Percentiles rank a stretch among this genome's conserved stretches.
Conservation (phyloP, 2,113 vertebrate genomes). For the Otus sunia region DNA sequence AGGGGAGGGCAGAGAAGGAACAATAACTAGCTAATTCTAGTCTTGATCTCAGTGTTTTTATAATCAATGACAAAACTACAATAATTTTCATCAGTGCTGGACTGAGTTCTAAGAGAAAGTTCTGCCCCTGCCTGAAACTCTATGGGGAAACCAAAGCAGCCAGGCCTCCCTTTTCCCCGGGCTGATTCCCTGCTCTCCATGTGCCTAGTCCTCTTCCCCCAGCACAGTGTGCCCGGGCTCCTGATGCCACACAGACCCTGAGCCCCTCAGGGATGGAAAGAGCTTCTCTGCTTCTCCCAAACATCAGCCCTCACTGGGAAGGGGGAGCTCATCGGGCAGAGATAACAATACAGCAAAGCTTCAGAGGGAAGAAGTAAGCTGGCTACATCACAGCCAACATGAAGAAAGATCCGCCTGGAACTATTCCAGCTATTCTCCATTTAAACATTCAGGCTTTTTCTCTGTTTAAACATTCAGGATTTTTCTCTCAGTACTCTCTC, state of each 20-base stretch:
- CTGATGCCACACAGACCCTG: background rate
- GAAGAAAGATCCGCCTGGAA: conserved; percentile 35
- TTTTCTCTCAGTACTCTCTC: conserved; percentile 6
- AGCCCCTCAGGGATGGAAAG: background rate
- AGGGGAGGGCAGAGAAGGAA: background rate
- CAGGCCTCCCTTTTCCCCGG: background rate
- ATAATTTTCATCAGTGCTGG: background rate
- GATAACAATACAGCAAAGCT: background rate
- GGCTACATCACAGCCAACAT: background rate
- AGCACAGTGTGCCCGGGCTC: background rate
- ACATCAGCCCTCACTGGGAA: background rate
- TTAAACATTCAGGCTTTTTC: background rate
- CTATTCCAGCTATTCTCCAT: conserved; percentile 15
- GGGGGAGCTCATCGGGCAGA: background rate
- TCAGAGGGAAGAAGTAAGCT: background rate
- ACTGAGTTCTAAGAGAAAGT: background rate
- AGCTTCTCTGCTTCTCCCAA: background rate
- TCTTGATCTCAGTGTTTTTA: background rate
- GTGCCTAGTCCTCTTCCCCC: background rate
- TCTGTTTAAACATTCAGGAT: background rate
- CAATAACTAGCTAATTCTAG: background rate
- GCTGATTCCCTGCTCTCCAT: background rate
- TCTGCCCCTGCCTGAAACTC: background rate
- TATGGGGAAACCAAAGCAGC: background rate
- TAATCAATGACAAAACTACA: background rate